phyloP scores from a whole-genome alignment of 2,888 invertebrate species.

The Cybosia mesomella region DNA sequence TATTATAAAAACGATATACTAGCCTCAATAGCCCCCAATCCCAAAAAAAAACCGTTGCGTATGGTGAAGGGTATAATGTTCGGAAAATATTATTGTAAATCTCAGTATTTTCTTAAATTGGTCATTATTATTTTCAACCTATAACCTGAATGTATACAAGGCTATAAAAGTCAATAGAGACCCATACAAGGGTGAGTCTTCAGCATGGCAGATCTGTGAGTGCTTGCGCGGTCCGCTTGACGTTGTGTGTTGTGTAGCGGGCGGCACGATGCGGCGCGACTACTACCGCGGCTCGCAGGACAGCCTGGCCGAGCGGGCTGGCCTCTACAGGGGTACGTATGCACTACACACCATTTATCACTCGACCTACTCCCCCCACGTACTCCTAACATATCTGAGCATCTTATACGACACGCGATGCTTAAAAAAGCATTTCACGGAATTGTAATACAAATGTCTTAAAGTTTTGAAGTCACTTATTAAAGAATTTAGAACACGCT shows the following conservation, averaged over 20 bases:
- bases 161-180: neutral
- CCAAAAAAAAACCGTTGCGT: too few species aligned
- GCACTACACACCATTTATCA: neutral
- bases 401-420: neutral
- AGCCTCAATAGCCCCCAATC: too few species aligned
- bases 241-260: slow-evolving; percentile 53
- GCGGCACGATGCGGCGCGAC: slow-evolving; percentile 92
- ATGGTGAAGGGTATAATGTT: neutral
- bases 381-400: neutral
- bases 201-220: slow-evolving; percentile 12
- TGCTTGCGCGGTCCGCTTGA: slow-evolving; percentile 32
- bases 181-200: neutral
- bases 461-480: too few species aligned
- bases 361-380: neutral
- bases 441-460: too few species aligned
- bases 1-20: too few species aligned
- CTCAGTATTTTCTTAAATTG: too few species aligned
- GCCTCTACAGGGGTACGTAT: slow-evolving; percentile 90
- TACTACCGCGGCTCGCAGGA: slow-evolving; percentile 97
- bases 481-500: too few species aligned
- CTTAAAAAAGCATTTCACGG: too few species aligned
- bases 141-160: neutral
- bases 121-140: too few species aligned
- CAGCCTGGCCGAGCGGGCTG: slow-evolving; percentile 92
- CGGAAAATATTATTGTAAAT: too few species aligned